phyloP scores from a whole-genome alignment of 1,140 invertebrate species.

The Meloidogyne floridensis region DNA sequence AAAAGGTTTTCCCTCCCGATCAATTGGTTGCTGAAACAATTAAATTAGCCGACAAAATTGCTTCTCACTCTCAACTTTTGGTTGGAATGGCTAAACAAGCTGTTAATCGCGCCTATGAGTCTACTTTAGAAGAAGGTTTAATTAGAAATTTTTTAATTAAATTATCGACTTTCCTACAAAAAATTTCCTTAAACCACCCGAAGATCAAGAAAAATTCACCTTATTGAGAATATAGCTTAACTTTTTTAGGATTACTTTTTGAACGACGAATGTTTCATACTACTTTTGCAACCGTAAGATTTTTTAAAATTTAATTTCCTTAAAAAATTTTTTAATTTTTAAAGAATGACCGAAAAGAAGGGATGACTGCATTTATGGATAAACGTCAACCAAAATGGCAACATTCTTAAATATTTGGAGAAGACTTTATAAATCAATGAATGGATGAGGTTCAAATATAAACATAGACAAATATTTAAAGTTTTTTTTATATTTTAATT shows the following conservation, averaged over 20 bases:
- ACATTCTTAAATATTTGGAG: slow-evolving; percentile 27
- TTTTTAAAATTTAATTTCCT: slow-evolving; percentile 18
- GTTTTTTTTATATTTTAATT: too few relatives aligned
- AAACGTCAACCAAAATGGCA: slow-evolving; percentile 76
- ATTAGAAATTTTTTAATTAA: slow-evolving; percentile 68
- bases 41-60: slow-evolving; percentile 90
- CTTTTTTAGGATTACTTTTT: slow-evolving; percentile 71
- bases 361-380: slow-evolving; percentile 88
- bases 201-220: too few relatives aligned
- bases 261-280: slow-evolving; percentile 88
- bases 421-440: too few relatives aligned
- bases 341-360: slow-evolving; percentile 84
- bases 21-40: slow-evolving; percentile 76
- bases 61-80: slow-evolving; percentile 83
- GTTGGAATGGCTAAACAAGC: slow-evolving; percentile 87
- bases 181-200: too few relatives aligned
- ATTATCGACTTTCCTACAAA: neutral
- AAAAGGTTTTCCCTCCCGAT: slow-evolving; percentile 83
- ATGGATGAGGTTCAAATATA: neutral
- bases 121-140: slow-evolving; percentile 79
- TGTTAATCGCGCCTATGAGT: slow-evolving; percentile 88
- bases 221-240: too few relatives aligned
- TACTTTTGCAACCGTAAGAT: slow-evolving; percentile 77
- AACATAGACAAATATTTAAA: neutral
- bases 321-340: neutral